Base-by-base conservation (phyloP, 2,888 invertebrate species). In the Rotaria socialis region DNA sequence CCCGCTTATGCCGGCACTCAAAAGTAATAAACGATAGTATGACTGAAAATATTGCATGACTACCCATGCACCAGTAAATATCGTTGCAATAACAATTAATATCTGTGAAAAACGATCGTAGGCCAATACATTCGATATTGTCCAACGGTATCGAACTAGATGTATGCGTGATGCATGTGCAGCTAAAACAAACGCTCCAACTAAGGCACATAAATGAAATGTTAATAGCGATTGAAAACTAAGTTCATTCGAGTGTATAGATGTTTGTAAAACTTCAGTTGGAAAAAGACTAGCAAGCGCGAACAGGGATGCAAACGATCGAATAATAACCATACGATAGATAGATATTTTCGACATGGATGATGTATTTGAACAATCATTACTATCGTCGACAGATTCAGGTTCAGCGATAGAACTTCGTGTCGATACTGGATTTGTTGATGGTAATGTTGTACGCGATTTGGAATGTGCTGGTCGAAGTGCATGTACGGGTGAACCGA, bases 251-350 rank as follows among this genome's bases (percentile, higher is more conserved):
- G 80, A 80, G 47, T 80, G 35, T 11, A 80, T 80, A 11, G 80
- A 47, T n/a, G 80, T 80, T 80, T 80, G 80, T 80, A 80, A 80
- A n/a, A 47, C 41, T 80, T 80, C 80, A 11, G 80, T 80, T n/a
- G 47, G 47, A 24, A 80, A 43, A 47, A 80, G 80, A 80, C 80
- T 47, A 80, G 47, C 43, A n/a, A 80, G 47, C 7, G 80, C 80
- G 11, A 80, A 80, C 47, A n/a, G n/a, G 1, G 80, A 80, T 80
- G 80, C 80, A 47, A 80, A 47, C 47, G 80, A 43, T 24, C 80
- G 80, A 43, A 80, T 11, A 14, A 80, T 80, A 6, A 80, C n/a
- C 24, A 80, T n/a, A 7, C 47, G 80, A 80, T 80, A 80, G 2
- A 47, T 3, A 0, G 80, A 47, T 80, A 47, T 47, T 47, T n/a